A percentile compares a stretch with the other conserved stretches of the same genome.
Conservation (phyloP, 1,140 invertebrate genomes). For the Kradibia gibbosae region DNA sequence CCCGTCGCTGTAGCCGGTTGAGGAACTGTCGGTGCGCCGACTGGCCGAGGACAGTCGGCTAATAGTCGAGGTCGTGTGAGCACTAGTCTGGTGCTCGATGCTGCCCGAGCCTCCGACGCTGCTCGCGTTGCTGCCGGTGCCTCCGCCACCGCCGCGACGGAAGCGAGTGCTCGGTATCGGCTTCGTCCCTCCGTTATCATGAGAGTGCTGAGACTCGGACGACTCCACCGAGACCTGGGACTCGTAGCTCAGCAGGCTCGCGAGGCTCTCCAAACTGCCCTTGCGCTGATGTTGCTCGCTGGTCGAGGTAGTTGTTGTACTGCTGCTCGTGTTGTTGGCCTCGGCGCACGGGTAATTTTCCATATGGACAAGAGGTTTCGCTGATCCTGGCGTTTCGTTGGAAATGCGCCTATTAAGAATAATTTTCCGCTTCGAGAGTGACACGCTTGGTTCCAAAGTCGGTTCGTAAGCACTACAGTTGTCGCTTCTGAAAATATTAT, state of each 20-base stretch:
- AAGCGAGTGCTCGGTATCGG: slow-evolving; percentile 66
- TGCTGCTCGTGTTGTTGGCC: slow-evolving; percentile 54
- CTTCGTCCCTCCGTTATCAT: slow-evolving; percentile 64
- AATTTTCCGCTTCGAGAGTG: slow-evolving; percentile 74
- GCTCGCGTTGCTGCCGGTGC: not conserved
- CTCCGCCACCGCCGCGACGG: slow-evolving; percentile 56
- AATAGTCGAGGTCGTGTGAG: slow-evolving; percentile 58
- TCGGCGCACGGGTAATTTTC: slow-evolving; percentile 64
- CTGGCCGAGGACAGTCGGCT: slow-evolving; percentile 58
- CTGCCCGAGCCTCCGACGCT: not conserved
- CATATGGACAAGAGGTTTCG: slow-evolving; percentile 48
- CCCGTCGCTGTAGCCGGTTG: slow-evolving; percentile 72
- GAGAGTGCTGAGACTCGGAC: slow-evolving; percentile 66
- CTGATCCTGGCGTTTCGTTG: slow-evolving; percentile 60
- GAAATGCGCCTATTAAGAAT: slow-evolving; percentile 71
- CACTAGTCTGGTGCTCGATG: slow-evolving; percentile 58
- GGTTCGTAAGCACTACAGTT: slow-evolving; percentile 70
- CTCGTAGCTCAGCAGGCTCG: slow-evolving; percentile 71
- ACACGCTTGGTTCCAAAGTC: slow-evolving; percentile 67
- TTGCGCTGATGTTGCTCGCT: slow-evolving; percentile 63
- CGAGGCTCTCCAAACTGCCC: slow-evolving; percentile 74
- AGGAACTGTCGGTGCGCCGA: slow-evolving; percentile 68
- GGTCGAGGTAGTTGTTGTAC: slow-evolving; percentile 10
- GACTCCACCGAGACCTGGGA: slow-evolving; percentile 71
- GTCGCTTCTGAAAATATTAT: slow-evolving; percentile 65